These are phyloP conservation scores for Scatophagus argus DNA, from an alignment of 2,113 vertebrate species.

Conservation along the genomic window DNA sequence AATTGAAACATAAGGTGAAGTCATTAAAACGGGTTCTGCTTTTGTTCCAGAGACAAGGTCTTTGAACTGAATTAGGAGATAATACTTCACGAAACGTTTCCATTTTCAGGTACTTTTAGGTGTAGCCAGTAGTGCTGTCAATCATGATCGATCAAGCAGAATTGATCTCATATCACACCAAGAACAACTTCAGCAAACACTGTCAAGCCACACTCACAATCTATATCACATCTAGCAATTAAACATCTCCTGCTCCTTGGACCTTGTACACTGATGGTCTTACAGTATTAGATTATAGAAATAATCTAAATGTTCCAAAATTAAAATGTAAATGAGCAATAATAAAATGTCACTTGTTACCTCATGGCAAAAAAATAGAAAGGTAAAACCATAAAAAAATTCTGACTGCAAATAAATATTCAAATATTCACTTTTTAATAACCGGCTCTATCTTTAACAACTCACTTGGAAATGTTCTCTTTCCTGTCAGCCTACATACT, in stretches of 20 bases:
- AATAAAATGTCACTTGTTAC: background rate
- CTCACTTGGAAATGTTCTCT: conserved; percentile 29
- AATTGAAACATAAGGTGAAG: too few relatives aligned
- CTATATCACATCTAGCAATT: background rate
- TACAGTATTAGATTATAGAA: background rate
- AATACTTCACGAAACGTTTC: too few relatives aligned
- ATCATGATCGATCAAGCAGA: too few relatives aligned
- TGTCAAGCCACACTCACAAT: too few relatives aligned
- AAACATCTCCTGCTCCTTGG: background rate
- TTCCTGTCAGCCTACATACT: conserved; percentile 20
- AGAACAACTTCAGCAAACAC: too few relatives aligned
- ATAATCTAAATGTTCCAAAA: background rate
- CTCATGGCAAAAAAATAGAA: background rate
- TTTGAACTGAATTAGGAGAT: too few relatives aligned
- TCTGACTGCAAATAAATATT: conserved; percentile 32
- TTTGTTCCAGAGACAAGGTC: too few relatives aligned
- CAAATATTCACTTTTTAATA: conserved; percentile 44
- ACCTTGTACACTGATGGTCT: background rate
- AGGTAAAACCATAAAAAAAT: background rate
- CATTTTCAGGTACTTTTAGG: too few relatives aligned
- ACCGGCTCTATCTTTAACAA: conserved; percentile 29
- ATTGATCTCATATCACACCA: too few relatives aligned
- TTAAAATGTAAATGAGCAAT: too few relatives aligned
- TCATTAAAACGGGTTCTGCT: too few relatives aligned
- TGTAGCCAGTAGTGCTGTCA: too few relatives aligned